These are phyloP conservation scores for Anguilla obscura DNA, from an alignment of 2,797 vertebrate genomes.

Conservation along the genomic window DNA sequence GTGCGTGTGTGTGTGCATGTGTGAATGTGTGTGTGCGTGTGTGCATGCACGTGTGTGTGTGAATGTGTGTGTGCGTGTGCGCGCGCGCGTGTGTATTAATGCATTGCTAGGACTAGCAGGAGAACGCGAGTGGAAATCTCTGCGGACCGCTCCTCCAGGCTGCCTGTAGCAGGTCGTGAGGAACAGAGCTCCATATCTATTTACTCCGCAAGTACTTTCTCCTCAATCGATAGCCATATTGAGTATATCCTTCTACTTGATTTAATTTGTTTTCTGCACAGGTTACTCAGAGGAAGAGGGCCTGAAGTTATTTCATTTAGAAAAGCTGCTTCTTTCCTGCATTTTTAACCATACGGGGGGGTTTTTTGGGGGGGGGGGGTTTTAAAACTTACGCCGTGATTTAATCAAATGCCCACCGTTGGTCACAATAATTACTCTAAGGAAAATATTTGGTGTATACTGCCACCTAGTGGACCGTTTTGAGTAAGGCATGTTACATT, in stretches of 20 bases:
- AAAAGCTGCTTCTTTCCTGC: neutral
- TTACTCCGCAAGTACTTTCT: neutral
- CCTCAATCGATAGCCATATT: neutral
- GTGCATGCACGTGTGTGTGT: neutral
- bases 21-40: too few relatives aligned
- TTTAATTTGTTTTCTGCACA: neutral
- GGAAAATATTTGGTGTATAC: neutral
- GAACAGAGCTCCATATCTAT: neutral
- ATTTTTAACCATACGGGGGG: neutral
- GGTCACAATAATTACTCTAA: neutral
- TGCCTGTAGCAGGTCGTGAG: neutral
- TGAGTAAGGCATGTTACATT: neutral
- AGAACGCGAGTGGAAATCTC: neutral
- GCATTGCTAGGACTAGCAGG: neutral
- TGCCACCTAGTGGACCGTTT: constrained; percentile 6
- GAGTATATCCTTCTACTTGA: neutral
- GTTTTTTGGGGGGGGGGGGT: neutral
- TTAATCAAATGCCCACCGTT: neutral
- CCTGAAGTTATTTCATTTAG: neutral
- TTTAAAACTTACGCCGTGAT: neutral
- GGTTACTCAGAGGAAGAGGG: neutral
- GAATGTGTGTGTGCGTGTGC: neutral
- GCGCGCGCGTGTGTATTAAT: neutral
- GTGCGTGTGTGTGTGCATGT: neutral
- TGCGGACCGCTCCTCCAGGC: neutral